Base-by-base conservation (phyloP, 2,888 invertebrate species). In the Syrphus vitripennis region DNA sequence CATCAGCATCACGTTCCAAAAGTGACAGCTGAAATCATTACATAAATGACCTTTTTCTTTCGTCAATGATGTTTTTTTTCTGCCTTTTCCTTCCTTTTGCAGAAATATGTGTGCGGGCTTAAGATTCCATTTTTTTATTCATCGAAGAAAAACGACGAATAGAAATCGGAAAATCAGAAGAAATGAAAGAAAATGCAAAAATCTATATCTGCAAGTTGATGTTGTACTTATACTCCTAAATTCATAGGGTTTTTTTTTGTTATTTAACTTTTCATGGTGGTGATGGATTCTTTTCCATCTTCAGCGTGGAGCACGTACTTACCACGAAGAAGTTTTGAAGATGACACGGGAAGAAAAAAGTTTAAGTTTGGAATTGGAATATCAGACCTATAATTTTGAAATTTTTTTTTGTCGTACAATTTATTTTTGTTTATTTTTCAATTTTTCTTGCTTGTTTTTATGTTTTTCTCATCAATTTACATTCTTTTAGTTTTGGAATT, bases 21-120 rank as follows among this genome's bases (percentile, higher is more conserved):
- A 71, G 1, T 79, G 79, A 72, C 71, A 63, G 69, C 37, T 74
- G 34, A 74, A 78, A 78, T 57, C 61, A 78, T 78, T 42, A 53
- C 74, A 74, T 69, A 57, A 72, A 40, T 59, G 61, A 48, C 63
- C 55, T 55, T 55, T 69, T 71, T 57, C 31, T 31, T n/a, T 16
- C 59, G 9, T 40, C 61, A 26, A 31, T 14, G 59, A 59, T 59
- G 21, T 21, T 45, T 29, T 34, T 42, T 48, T 59, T 37, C 10
- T 59, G n/a, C 26, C 42, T 2, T 12, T 31, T 37, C 3, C 7
- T 34, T 42, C 4, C 12, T 14, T 31, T 31, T 31, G 31, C 19
- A 55, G 16, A 55, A 55, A 70, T 59, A 26, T 63, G 31, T 24
- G 12, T 63, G 67, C 31, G 72, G 57, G 48, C 21, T 50, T 21